A percentile compares a stretch with the other conserved stretches of the same genome.
phyloP scores from a whole-genome alignment of 2,888 invertebrate genomes.

The Leptarthrus brevirostris region DNA sequence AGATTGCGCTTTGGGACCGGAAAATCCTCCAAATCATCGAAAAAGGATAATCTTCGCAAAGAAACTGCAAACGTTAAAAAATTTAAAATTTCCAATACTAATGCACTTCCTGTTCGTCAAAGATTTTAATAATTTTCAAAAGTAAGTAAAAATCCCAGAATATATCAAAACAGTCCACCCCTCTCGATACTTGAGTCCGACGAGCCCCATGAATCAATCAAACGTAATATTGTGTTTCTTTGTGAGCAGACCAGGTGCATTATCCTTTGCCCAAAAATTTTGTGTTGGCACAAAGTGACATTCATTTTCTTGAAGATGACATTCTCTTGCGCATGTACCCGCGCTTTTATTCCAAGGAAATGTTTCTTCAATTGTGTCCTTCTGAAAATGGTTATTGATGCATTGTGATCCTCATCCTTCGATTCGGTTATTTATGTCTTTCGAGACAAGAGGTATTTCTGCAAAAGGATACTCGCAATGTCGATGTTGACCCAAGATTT shows the following conservation, averaged over 20 bases:
- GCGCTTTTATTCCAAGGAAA: conserved; percentile 2
- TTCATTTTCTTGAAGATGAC: conserved; percentile 13
- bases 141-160: too few relatives aligned
- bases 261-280: conserved; percentile 25
- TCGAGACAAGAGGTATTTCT: conserved; percentile 2
- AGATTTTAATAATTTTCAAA: too few relatives aligned
- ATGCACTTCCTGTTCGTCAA: too few relatives aligned
- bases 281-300: conserved; percentile 43
- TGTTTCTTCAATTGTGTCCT: conserved; percentile 27
- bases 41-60: too few relatives aligned
- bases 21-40: too few relatives aligned
- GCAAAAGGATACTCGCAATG: conserved; percentile 30
- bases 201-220: background rate
- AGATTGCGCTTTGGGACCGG: conserved; percentile 12
- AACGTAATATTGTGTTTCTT: background rate
- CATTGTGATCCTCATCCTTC: conserved; percentile 5
- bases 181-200: too few relatives aligned
- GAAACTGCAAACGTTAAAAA: too few relatives aligned
- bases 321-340: background rate
- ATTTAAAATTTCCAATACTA: too few relatives aligned
- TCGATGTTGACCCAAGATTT: background rate
- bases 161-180: too few relatives aligned
- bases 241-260: conserved; percentile 24
- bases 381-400: background rate
- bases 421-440: conserved; percentile 33